Evolutionary conservation across 2,888 invertebrate species (phyloP), one percentile per base, ranked within the genome.

Genomic region (Cyclophora albipunctata): DNA sequence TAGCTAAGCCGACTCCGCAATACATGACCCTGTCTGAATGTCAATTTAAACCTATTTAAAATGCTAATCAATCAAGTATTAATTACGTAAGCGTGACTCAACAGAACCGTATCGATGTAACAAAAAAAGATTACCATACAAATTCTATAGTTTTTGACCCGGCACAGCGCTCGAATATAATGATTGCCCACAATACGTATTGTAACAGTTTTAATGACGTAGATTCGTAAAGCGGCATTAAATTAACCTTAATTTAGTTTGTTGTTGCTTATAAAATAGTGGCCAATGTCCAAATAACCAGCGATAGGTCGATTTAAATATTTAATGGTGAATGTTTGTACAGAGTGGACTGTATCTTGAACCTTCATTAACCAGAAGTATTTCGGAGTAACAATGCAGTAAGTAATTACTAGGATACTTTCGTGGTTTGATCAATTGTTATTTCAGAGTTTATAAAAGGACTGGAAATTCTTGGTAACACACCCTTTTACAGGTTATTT

Each of bases 51-150:
- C 47, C 37, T 37, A 61, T 57, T 60, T 62, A 64, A 61, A 66
- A 71, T 66, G 65, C 59, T 68, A 66, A 71, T 68, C 59, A 60
- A 64, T 54, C 42, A 71, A 68, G 66, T 54, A 20, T 62, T 64
- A 71, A 63, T 63, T 63, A 65, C 64, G 63, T 60, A 63, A 58
- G 61, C 55, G 52, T 64, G 62, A 63, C 52, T 69, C 67, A 70
- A 70, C 65, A 64, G 67, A 71, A 74, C 67, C 69, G 66, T 67
- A 66, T 68, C 59, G 57, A 60, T 67, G 66, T 66, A 73, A 74
- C 72, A 5, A 75, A 74, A n/a, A 20, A 72, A 65, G 61, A 67
- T 64, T 66, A 51, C 35, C 47, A 51, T 51, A 47, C 34, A 51
- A 5, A 50, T 45, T 46, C 43, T 40, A 46, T 43, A 47, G 47